Percentiles rank a stretch among this genome's conserved stretches.
Evolutionary conservation across 64 coral and sea anemone genomes (phyloP).

Genomic region (Stichodactyla mertensii): DNA sequence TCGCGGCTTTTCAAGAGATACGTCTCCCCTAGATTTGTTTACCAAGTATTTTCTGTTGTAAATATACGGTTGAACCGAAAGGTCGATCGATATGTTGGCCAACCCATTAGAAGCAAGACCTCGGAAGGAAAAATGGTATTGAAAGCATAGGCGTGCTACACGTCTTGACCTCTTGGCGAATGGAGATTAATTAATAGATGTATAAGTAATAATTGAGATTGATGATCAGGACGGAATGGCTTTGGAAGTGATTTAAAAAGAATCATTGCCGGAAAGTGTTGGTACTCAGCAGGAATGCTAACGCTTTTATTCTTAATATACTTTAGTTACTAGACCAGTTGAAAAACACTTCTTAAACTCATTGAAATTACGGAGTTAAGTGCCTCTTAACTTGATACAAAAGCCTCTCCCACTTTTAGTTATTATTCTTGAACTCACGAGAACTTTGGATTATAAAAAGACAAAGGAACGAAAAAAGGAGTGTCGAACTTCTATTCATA

Average conservation of each 20-base stretch:
- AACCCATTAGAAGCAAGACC: neutral
- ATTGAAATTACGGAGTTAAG: neutral
- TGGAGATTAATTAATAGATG: slow-evolving; percentile 1
- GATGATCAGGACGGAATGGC: neutral
- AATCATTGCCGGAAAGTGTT: neutral
- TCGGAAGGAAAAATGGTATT: neutral
- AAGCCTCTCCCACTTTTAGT: neutral
- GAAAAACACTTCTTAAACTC: neutral
- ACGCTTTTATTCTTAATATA: no score
- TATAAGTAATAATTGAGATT: slow-evolving; percentile 2
- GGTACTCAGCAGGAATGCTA: neutral
- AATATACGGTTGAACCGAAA: neutral
- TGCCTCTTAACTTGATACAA: neutral
- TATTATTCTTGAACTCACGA: neutral
- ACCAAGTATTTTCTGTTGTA: no score
- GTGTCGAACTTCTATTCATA: no score
- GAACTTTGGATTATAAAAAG: neutral
- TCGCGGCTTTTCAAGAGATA: neutral
- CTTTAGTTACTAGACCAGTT: no score
- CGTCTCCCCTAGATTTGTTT: neutral
- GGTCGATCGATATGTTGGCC: neutral
- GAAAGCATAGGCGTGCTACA: neutral
- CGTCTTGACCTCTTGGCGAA: neutral
- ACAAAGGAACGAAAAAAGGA: neutral
- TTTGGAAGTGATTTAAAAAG: neutral